phyloP scores from a whole-genome alignment of 2,113 vertebrate genomes.

The Suncus etruscus region DNA sequence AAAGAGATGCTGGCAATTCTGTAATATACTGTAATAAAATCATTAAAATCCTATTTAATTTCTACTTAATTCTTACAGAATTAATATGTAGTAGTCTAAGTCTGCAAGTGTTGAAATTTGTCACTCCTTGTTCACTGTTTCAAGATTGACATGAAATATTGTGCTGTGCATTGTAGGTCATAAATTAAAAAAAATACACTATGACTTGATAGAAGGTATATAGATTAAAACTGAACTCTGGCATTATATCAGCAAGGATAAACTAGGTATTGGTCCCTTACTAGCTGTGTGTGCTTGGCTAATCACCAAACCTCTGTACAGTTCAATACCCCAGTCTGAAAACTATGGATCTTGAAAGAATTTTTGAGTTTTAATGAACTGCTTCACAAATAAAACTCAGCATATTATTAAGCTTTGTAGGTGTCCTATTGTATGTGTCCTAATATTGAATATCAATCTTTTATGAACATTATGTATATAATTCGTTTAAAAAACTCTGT shows the following conservation, averaged over 20 bases:
- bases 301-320: not conserved
- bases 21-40: not conserved
- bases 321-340: not conserved
- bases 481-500: not conserved
- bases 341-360: not conserved
- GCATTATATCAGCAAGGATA: not conserved
- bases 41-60: not conserved
- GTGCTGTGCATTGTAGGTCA: not conserved
- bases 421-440: not conserved
- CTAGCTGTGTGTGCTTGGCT: not conserved
- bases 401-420: not conserved
- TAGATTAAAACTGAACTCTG: not conserved
- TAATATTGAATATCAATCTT: slow-evolving; percentile 33
- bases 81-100: not conserved
- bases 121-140: not conserved
- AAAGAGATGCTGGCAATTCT: not conserved
- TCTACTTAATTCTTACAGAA: not conserved
- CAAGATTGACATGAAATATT: not conserved
- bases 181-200: not conserved
- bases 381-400: not conserved
- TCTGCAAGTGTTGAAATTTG: not conserved
- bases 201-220: not conserved
- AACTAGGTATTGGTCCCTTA: not conserved
- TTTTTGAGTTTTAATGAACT: not conserved
- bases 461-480: not conserved